phyloP scores from a whole-genome alignment of 1,140 invertebrate species.

The Melanaphis sacchari region DNA sequence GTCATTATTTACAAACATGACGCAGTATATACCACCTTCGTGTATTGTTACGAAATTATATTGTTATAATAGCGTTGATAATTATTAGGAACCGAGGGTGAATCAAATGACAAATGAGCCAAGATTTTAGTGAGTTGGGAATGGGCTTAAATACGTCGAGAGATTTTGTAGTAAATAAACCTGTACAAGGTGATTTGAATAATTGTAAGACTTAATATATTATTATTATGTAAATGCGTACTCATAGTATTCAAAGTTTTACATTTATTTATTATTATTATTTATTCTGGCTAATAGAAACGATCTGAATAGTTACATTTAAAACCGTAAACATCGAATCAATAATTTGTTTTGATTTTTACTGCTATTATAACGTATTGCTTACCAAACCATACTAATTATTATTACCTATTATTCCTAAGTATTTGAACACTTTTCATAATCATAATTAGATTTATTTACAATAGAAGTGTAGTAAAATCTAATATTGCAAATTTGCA shows the following conservation, averaged over 20 bases:
- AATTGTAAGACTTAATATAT: not conserved
- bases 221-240: not conserved
- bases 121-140: constrained; percentile 7
- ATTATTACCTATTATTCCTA: not conserved
- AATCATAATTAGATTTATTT: too few relatives aligned
- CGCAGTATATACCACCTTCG: not conserved
- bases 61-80: constrained; percentile 44
- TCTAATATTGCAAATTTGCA: not conserved
- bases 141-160: not conserved
- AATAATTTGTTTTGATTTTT: not conserved
- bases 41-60: constrained; percentile 37
- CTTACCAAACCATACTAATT: not conserved
- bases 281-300: not conserved
- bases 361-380: not conserved
- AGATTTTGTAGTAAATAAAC: not conserved
- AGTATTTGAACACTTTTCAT: not conserved
- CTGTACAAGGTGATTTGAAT: not conserved
- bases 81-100: constrained; percentile 26
- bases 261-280: not conserved
- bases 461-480: not conserved
- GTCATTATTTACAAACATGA: constrained; percentile 20
- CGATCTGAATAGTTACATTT: not conserved
- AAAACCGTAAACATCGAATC: not conserved
- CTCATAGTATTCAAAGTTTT: not conserved
- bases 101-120: constrained; percentile 45